Evolutionary conservation across 2,797 vertebrate genomes (phyloP).

Genomic region (Pipistrellus pipistrellus): DNA sequence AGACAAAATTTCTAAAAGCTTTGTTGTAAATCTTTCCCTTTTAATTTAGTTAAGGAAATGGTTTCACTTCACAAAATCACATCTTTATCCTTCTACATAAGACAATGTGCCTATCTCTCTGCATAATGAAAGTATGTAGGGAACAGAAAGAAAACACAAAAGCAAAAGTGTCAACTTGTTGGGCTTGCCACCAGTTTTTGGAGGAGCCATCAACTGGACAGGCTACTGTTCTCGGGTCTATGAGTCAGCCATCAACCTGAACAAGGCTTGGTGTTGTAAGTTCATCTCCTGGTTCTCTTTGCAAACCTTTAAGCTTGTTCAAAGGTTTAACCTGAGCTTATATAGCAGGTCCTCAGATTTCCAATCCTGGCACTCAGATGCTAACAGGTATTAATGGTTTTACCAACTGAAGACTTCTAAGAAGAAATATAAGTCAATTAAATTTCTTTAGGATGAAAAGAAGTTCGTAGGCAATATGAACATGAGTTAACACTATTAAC

Average conservation of each 20-base stretch:
- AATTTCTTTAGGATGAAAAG: neutral
- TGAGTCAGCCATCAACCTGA: neutral
- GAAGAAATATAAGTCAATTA: conserved; percentile 22
- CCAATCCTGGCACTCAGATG: conserved; percentile 9
- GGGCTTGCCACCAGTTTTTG: neutral
- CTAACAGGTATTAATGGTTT: conserved; percentile 20
- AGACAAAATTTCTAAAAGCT: conserved; percentile 22
- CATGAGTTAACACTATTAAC: neutral
- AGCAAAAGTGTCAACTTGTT: neutral
- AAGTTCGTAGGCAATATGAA: neutral
- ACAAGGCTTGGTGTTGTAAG: accelerated
- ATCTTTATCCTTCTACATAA: neutral
- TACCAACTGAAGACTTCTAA: conserved; percentile 23
- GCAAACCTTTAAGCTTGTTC: neutral
- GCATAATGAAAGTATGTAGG: neutral
- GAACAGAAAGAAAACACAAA: neutral
- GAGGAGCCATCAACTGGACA: neutral
- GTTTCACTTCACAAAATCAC: conserved; percentile 37
- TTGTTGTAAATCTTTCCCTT: neutral
- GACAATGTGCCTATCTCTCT: neutral
- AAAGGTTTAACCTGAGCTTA: neutral
- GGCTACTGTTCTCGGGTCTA: neutral
- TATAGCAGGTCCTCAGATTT: neutral
- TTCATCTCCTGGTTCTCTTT: neutral
- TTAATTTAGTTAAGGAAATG: conserved; percentile 1